Base-by-base conservation (phyloP, 2,113 vertebrate genomes). In the Gulo gulo region DNA sequence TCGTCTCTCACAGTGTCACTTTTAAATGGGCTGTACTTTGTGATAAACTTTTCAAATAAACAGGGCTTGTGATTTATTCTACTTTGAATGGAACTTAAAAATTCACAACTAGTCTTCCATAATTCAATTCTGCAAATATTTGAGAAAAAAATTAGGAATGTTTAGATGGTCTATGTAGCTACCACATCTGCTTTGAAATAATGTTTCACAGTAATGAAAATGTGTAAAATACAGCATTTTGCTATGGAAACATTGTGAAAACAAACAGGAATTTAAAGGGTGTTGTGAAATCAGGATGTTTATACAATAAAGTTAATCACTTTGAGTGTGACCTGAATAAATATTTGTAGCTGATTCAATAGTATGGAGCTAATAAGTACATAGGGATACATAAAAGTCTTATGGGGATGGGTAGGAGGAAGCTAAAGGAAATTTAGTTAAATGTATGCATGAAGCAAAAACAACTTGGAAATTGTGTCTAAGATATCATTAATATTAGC, bases 341-440 rank as follows among this genome's bases (percentile, higher is more conserved):
- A 90, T 84, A 97, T 93, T 98, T 95, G 90, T 89, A 94, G 89
- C 94, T 98, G 91, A 98, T 98, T 98, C 97, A 98, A n/a, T 98
- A 97, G 98, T 97, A 95, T 96, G 91, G 92, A 94, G 50, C 93
- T 98, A 80, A 95, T 98, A 98, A 65, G 15, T 65, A 96, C 97
- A 97, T 34, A 65, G 63, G 96, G 96, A 98, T 97, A 98, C 96
- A 98, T 93, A 97, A 98, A 85, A 97, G 94, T 96, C 88, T 98
- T 98, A 97, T 59, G 23, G 20, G 14, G 12, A 24, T 31, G 96
- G 88, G 42, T 69, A 96, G 89, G 69, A 0, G 42, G 52, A 95
- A 96, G 47, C 95, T 97, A 98, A 98, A 96, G 42, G 47, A 96
- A 97, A 96, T 85, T 95, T 81, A 76, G 47, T 84, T 86, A 39